Percentiles rank a stretch among this genome's conserved stretches.
phyloP scores from a whole-genome alignment of 1,140 invertebrate species.

The Acromyrmex heyeri region DNA sequence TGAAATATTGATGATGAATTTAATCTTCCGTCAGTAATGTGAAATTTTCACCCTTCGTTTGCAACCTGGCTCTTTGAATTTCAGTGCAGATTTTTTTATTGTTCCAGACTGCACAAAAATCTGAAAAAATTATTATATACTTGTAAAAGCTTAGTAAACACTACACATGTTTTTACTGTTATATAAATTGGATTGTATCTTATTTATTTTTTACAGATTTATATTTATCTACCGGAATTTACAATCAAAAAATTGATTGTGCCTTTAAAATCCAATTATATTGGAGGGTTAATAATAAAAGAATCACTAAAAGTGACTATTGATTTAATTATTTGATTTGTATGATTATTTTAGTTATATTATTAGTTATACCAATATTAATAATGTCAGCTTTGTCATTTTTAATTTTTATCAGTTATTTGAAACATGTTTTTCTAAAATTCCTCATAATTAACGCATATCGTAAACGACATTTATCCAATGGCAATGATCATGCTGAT shows the following conservation, averaged over 20 bases:
- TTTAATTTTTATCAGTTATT: neutral
- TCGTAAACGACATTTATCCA: conserved; percentile 2
- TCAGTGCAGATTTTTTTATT: too few species aligned
- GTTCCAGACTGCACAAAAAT: too few species aligned
- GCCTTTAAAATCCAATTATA: too few species aligned
- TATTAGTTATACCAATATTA: neutral
- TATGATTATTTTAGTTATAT: neutral
- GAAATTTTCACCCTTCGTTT: too few species aligned
- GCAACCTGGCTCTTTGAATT: too few species aligned
- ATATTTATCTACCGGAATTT: too few species aligned
- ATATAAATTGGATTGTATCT: too few species aligned
- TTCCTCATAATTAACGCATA: neutral
- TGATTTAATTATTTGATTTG: conserved; percentile 10
- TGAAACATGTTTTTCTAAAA: neutral
- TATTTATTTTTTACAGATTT: too few species aligned
- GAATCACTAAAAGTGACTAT: neutral
- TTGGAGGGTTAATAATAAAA: neutral
- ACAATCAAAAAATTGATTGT: too few species aligned
- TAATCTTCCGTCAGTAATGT: neutral
- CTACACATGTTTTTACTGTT: too few species aligned
- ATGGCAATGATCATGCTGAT: neutral
- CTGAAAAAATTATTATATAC: too few species aligned
- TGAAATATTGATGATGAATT: conserved; percentile 22
- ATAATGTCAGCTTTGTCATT: neutral
- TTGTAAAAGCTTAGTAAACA: too few species aligned